Conservation (phyloP, 2,797 vertebrate species). For the Gymnoscopelus microlampas region DNA sequence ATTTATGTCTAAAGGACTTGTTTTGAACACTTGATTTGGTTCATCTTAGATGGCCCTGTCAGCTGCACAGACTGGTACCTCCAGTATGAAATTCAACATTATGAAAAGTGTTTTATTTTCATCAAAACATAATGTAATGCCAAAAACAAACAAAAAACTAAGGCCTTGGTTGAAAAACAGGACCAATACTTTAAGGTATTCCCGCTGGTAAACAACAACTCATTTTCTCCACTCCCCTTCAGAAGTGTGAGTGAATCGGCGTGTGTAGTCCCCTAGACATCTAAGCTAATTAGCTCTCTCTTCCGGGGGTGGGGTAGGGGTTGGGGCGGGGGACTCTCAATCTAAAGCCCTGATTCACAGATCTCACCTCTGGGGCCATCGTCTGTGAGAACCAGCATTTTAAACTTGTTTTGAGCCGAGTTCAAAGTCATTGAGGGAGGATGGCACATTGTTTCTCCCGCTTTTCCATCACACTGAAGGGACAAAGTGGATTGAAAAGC, state of each 20-base stretch:
- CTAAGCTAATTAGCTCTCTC: conserved; percentile 78
- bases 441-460: conserved; percentile 75
- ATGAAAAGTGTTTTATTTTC: too few relatives aligned
- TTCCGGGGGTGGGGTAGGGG: conserved; percentile 49
- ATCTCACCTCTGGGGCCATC: conserved; percentile 69
- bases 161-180: too few relatives aligned
- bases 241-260: conserved; percentile 29
- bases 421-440: conserved; percentile 78
- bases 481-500: conserved; percentile 78
- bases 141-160: too few relatives aligned
- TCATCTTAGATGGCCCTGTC: too few relatives aligned
- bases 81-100: too few relatives aligned
- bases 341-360: conserved; percentile 67
- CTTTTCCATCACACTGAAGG: conserved; percentile 60
- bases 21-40: too few relatives aligned
- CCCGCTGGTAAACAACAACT: conserved; percentile 26
- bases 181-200: conserved; percentile 13
- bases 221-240: conserved; percentile 43
- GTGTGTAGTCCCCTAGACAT: conserved; percentile 57
- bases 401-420: conserved; percentile 75
- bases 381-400: conserved; percentile 79
- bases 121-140: too few relatives aligned
- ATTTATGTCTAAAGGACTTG: too few relatives aligned
- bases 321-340: neutral
- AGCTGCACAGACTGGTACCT: too few relatives aligned